phyloP scores from a whole-genome alignment of 1,140 invertebrate species.

The Drosophila truncata region DNA sequence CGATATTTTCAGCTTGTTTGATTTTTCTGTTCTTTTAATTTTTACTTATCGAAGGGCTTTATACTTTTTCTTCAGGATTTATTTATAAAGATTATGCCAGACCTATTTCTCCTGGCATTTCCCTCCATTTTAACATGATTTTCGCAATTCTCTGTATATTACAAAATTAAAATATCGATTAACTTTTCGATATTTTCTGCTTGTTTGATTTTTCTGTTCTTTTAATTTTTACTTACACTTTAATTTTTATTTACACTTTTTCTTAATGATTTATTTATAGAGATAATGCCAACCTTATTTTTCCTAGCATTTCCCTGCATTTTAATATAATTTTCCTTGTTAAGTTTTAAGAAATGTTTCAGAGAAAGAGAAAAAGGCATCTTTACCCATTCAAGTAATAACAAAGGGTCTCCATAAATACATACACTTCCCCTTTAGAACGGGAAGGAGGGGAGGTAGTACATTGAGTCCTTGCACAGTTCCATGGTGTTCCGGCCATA shows the following conservation, averaged over 20 bases:
- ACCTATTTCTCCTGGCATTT: too few species aligned
- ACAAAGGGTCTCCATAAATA: slow-evolving; percentile 2
- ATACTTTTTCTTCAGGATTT: too few species aligned
- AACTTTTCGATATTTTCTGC: too few species aligned
- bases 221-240: too few species aligned
- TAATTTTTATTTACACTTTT: neutral
- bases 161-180: too few species aligned
- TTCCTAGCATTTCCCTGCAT: neutral
- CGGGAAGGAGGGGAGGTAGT: neutral
- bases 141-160: too few species aligned
- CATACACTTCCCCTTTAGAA: slow-evolving; percentile 18
- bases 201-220: too few species aligned
- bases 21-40: too few species aligned
- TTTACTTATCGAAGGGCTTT: too few species aligned
- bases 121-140: too few species aligned
- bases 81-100: too few species aligned
- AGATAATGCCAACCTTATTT: neutral
- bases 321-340: neutral
- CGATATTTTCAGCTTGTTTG: too few species aligned
- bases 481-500: slow-evolving; percentile 50
- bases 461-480: neutral
- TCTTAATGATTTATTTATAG: neutral
- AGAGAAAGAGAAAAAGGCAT: neutral
- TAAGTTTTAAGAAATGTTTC: neutral
- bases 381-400: neutral